Conservation (phyloP, 2,888 invertebrate genomes). For the Drosophila quinaria region DNA sequence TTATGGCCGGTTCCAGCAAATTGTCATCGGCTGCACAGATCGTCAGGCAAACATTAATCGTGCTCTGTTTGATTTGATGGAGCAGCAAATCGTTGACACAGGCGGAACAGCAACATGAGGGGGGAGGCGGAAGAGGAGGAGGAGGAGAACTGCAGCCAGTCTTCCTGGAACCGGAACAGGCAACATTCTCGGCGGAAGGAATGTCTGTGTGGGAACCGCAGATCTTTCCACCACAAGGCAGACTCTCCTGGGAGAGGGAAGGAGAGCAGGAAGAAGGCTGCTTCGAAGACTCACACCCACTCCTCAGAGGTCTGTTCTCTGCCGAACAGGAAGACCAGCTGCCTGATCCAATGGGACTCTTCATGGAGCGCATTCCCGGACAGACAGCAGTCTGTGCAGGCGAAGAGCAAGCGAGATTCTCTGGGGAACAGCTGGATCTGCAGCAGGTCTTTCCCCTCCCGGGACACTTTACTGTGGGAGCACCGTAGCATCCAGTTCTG, state of each 20-base stretch:
- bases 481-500: neutral
- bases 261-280: neutral
- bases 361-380: too few species aligned
- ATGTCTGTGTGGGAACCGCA: neutral
- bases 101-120: neutral
- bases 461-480: neutral
- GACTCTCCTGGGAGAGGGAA: neutral
- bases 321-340: neutral
- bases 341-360: neutral
- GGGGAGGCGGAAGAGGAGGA: too few species aligned
- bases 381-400: too few species aligned
- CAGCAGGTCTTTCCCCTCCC: neutral
- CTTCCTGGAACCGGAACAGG: neutral
- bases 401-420: neutral
- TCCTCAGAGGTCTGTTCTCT: neutral
- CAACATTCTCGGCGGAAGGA: neutral
- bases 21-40: conserved; percentile 27
- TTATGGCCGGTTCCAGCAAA: neutral
- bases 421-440: neutral
- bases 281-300: neutral
- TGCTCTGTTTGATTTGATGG: conserved; percentile 10
- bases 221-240: neutral
- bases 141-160: neutral
- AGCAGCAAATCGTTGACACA: neutral
- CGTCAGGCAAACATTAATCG: conserved; percentile 44